phyloP scores from a whole-genome alignment of 2,113 vertebrate genomes.

The Todiramphus chloris region DNA sequence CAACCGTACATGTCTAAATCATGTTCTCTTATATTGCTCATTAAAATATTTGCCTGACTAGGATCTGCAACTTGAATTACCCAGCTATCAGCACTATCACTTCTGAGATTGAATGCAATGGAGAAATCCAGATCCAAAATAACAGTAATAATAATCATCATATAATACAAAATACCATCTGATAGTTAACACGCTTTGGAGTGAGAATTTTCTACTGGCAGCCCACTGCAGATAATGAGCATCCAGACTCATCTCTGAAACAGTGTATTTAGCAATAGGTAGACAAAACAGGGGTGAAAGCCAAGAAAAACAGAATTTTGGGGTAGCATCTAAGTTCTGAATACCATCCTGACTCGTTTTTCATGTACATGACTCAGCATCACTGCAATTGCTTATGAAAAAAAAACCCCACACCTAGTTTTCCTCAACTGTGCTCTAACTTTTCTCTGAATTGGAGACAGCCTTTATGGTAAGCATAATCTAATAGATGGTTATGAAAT shows the following conservation, averaged over 20 bases:
- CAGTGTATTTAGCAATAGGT: background rate
- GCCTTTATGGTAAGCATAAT: background rate
- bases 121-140: background rate
- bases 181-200: background rate
- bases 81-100: background rate
- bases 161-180: background rate
- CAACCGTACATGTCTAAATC: background rate
- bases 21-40: background rate
- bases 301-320: background rate
- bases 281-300: background rate
- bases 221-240: background rate
- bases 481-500: background rate
- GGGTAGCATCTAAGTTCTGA: background rate
- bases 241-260: background rate
- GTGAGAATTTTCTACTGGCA: background rate
- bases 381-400: background rate
- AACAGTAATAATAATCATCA: background rate
- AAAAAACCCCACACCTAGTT: background rate
- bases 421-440: background rate
- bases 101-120: background rate
- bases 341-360: background rate
- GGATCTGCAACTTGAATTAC: background rate
- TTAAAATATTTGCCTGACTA: background rate
- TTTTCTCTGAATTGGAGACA: background rate
- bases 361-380: background rate